Evolutionary conservation across 2,113 vertebrate genomes (phyloP).

Genomic region (Macheiramphus alcinus): DNA sequence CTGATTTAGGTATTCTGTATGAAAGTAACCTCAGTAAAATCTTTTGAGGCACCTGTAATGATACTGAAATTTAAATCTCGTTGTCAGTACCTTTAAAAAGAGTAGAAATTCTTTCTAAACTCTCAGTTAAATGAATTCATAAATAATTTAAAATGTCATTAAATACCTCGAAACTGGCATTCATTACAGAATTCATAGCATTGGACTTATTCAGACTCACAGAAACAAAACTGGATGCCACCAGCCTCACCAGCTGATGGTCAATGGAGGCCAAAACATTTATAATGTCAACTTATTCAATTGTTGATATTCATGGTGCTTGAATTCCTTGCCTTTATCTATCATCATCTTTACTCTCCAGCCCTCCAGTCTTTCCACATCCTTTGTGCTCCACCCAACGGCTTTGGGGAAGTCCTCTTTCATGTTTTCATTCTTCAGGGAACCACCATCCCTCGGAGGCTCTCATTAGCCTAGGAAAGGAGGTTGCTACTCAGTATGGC

Average conservation of each 20-base stretch:
- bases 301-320: slow-evolving; percentile 23
- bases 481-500: slow-evolving; percentile 5
- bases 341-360: slow-evolving; percentile 22
- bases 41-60: background rate
- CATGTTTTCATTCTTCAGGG: slow-evolving; percentile 51
- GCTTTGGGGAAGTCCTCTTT: slow-evolving; percentile 63
- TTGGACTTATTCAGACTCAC: background rate
- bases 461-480: slow-evolving; percentile 41
- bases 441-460: background rate
- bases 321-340: slow-evolving; percentile 28
- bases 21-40: background rate
- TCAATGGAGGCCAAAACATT: background rate
- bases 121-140: background rate
- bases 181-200: background rate
- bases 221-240: background rate
- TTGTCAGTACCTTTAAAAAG: background rate
- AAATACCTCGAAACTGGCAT: background rate
- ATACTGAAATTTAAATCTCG: background rate
- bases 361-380: slow-evolving; percentile 49
- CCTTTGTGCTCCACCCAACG: slow-evolving; percentile 54
- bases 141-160: background rate
- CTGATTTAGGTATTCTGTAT: background rate
- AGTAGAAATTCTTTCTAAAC: background rate
- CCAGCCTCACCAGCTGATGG: background rate
- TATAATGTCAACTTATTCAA: background rate